These are phyloP conservation scores for Drosophila greeni DNA, from an alignment of 2,888 invertebrate genomes.

Conservation along the genomic window DNA sequence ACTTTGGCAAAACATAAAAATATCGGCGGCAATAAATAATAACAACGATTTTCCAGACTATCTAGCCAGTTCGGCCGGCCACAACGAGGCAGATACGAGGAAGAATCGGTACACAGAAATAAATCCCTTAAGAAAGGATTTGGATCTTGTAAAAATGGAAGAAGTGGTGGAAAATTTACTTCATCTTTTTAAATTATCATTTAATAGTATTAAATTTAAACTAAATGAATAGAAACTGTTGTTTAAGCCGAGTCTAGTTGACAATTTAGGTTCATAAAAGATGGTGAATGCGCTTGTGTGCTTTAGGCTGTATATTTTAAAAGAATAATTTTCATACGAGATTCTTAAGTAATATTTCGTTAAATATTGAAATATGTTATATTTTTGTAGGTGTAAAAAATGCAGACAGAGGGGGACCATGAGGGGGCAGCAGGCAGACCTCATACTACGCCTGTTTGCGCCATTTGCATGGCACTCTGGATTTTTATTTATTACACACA, in stretches of 20 bases:
- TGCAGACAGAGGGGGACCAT: background rate
- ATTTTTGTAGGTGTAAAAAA: constrained; percentile 6
- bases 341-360: background rate
- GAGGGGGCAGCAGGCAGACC: constrained; percentile 11
- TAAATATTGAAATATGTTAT: background rate
- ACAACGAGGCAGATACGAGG: constrained; percentile 21
- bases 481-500: constrained; percentile 60
- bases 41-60: constrained; percentile 75
- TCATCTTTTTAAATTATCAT: background rate
- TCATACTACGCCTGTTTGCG: constrained; percentile 56
- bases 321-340: no score
- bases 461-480: constrained; percentile 60
- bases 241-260: background rate
- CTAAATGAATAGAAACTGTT: background rate
- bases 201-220: background rate
- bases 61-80: constrained; percentile 50
- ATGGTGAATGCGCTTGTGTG: no score
- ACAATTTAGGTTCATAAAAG: background rate
- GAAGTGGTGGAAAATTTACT: no score
- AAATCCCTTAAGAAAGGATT: background rate
- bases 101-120: constrained; percentile 12
- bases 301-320: background rate
- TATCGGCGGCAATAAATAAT: constrained; percentile 74
- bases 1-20: constrained; percentile 75
- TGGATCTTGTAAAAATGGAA: background rate